Evolutionary conservation across 2,888 invertebrate species (phyloP).

Genomic region (Xestoiulus laeticollis): DNA sequence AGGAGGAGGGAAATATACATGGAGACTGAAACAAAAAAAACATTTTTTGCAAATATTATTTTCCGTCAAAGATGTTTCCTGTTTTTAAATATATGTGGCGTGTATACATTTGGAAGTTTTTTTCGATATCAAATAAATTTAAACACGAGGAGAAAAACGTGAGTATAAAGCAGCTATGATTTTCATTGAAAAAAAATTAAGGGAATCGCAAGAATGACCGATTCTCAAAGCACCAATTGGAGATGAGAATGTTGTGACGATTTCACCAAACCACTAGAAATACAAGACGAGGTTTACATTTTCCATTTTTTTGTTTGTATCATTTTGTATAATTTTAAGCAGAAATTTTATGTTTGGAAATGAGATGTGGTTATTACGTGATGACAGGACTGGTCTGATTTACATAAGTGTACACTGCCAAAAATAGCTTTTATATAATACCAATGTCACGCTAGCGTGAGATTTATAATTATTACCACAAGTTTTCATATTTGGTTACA

Average conservation of each 20-base stretch:
- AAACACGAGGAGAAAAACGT: not conserved
- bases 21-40: too few species aligned
- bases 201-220: not conserved
- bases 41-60: not conserved
- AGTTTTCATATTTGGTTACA: not conserved
- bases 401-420: not conserved
- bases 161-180: conserved; percentile 2
- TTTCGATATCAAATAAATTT: conserved; percentile 13
- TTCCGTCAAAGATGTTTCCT: not conserved
- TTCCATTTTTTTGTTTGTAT: not conserved
- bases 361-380: conserved; percentile 1
- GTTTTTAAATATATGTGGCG: not conserved
- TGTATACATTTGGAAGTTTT: not conserved
- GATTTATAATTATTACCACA: not conserved
- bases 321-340: not conserved
- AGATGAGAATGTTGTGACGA: not conserved
- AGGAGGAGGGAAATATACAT: too few species aligned
- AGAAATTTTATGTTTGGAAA: not conserved
- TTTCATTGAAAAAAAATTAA: not conserved
- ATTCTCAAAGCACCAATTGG: not conserved
- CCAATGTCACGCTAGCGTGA: not conserved
- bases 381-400: not conserved
- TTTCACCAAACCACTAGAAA: not conserved
- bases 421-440: not conserved
- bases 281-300: not conserved